Evolutionary conservation across 2,797 vertebrate genomes (phyloP).

Genomic region (Hybognathus amarus): DNA sequence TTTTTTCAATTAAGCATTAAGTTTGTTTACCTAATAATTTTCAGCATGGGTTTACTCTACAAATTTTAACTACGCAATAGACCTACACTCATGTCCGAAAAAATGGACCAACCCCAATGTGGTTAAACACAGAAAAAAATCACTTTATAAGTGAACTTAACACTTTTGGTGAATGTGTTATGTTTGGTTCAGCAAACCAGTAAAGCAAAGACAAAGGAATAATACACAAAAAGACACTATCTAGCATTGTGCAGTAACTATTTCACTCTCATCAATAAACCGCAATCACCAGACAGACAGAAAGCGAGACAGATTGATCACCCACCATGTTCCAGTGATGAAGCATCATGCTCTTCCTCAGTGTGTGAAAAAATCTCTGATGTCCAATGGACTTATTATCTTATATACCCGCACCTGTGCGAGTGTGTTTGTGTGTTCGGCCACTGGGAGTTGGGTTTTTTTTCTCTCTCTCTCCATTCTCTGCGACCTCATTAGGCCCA

Average conservation of each 20-base stretch:
- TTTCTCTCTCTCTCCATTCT: not conserved
- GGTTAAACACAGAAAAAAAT: too few relatives aligned
- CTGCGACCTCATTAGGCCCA: constrained; percentile 40
- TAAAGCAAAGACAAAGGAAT: not conserved
- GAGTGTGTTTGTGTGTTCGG: constrained; percentile 23
- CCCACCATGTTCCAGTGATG: constrained; percentile 45
- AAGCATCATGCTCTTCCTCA: constrained; percentile 16
- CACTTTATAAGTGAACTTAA: too few relatives aligned
- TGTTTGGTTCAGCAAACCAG: not conserved
- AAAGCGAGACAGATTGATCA: not conserved
- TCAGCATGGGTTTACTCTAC: too few relatives aligned
- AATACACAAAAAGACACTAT: not conserved
- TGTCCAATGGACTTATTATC: not conserved
- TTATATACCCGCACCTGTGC: constrained; percentile 41
- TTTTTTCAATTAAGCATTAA: too few relatives aligned
- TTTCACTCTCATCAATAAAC: not conserved
- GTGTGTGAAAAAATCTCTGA: not conserved
- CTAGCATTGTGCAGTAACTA: not conserved
- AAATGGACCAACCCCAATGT: too few relatives aligned
- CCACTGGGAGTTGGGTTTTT: not conserved
- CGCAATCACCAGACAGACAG: not conserved
- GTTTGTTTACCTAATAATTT: too few relatives aligned
- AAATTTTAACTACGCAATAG: too few relatives aligned
- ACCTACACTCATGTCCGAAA: too few relatives aligned
- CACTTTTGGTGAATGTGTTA: not conserved